Evolutionary conservation across 2,888 invertebrate species (phyloP).

Genomic region (Synanthedon vespiformis): DNA sequence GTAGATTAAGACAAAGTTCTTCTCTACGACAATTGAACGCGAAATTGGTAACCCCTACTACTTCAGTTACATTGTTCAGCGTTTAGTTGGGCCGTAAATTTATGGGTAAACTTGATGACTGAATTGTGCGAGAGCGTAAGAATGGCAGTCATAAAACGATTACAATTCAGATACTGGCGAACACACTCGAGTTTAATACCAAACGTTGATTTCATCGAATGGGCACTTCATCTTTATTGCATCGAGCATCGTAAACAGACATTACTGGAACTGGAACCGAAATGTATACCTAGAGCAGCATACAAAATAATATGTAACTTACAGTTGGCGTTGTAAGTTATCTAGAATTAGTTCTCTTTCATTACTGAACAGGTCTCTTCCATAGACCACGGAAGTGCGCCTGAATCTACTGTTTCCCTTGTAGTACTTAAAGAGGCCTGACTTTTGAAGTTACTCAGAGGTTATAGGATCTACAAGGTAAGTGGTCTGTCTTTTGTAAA

Average conservation of each 20-base stretch:
- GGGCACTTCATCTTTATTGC: not conserved
- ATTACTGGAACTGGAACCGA: too few relatives aligned
- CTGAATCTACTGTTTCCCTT: too few relatives aligned
- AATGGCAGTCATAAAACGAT: constrained; percentile 15
- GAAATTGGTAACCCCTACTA: not conserved
- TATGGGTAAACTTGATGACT: constrained; percentile 25
- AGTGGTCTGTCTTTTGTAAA: too few relatives aligned
- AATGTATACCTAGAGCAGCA: too few relatives aligned
- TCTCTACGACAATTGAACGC: not conserved
- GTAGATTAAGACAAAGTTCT: not conserved
- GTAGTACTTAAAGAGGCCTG: too few relatives aligned
- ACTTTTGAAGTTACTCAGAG: too few relatives aligned
- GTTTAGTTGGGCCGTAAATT: constrained; percentile 32
- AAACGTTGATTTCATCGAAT: not conserved
- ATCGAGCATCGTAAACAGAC: not conserved
- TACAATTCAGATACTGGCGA: constrained; percentile 12
- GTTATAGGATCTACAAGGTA: too few relatives aligned
- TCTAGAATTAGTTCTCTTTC: too few relatives aligned
- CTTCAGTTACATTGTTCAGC: constrained; percentile 2
- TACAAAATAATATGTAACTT: too few relatives aligned
- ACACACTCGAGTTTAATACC: not conserved
- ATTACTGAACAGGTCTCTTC: too few relatives aligned
- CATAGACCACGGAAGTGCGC: too few relatives aligned
- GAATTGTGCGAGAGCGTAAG: constrained; percentile 18
- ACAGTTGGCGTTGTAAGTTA: too few relatives aligned